Percentiles rank a stretch among this genome's conserved stretches.
phyloP scores from a whole-genome alignment of 2,797 vertebrate species.

The Hirundo rustica region DNA sequence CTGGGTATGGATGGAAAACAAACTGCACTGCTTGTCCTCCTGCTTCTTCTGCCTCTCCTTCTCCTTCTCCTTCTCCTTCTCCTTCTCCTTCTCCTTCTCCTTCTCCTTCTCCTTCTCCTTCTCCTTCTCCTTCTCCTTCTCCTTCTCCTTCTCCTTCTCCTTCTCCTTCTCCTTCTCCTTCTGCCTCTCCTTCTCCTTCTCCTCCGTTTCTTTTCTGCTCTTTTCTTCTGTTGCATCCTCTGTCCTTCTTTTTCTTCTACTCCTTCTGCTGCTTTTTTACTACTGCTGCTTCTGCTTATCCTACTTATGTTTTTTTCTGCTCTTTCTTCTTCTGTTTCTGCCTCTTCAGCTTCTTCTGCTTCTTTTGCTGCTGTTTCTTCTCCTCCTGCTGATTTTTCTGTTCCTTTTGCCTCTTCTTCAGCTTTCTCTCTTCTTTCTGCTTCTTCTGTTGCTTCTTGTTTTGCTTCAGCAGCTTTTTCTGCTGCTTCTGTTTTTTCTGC shows the following conservation, averaged over 20 bases:
- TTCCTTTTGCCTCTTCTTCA: neutral
- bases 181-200: too few relatives aligned
- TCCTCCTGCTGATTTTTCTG: neutral
- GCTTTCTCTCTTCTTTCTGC: neutral
- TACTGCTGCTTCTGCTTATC: neutral
- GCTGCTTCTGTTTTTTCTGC: neutral
- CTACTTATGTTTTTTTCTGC: neutral
- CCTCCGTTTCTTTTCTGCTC: too few relatives aligned
- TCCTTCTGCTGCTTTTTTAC: too few relatives aligned
- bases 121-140: neutral
- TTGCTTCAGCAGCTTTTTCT: neutral
- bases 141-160: neutral
- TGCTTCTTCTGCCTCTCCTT: rapidly evolving
- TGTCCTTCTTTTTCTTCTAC: neutral
- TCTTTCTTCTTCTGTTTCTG: neutral
- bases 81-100: rapidly evolving
- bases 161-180: neutral
- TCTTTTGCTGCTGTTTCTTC: neutral
- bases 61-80: rapidly evolving
- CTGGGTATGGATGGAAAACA: neutral
- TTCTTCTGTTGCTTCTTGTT: neutral
- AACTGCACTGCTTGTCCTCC: neutral
- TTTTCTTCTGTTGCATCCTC: neutral
- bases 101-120: rapidly evolving
- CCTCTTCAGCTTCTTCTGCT: neutral